Evolutionary conservation across 2,113 vertebrate genomes (phyloP), one percentile per base, ranked within the genome.

Genomic region (Dolichallabes microphthalmus): DNA sequence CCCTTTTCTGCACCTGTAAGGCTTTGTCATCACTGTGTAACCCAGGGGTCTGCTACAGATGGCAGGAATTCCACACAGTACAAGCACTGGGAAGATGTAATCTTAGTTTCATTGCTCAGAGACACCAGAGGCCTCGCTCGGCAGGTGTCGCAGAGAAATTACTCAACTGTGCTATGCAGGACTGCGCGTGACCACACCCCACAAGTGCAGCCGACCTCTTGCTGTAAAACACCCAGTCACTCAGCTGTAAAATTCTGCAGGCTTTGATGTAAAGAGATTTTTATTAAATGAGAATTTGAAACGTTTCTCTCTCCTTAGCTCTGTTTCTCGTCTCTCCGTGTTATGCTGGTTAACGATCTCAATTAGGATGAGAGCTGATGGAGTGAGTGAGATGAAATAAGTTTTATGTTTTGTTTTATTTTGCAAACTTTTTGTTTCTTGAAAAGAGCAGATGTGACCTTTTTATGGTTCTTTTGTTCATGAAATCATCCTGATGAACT

Each of bases 401-500:
- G 82, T 80, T 86, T 88, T 80, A 61, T 80, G 58, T 87, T 79
- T 69, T 84, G 66, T 68, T 85, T 87, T 52, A 77, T 77, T 68
- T 53, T 39, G 27, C 15, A 63, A n/a, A n/a, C 55, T 61, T 76
- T 60, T 64, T 86, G 85, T 88, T 89, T 85, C 57, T 69, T 74
- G 30, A 84, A 81, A n/a, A 85, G 83, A 86, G 87, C 74, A 76
- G 74, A 76, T 32, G 52, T 87, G 79, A 61, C 35, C 68, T 87
- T 85, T 64, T 69, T 66, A 27, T 60, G 13, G 79, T 80, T 76
- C 32, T 63, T 75, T 66, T 81, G 19, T 81, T 82, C 80, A 68
- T 87, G 20, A 89, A 87, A 86, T 84, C 68, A n/a, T 89, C 76
- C 68, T 81, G 57, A 86, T 86, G 74, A 84, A 57, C 76, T 84